Base-by-base conservation (phyloP, 2,888 invertebrate genomes). In the Tachina grossa region DNA sequence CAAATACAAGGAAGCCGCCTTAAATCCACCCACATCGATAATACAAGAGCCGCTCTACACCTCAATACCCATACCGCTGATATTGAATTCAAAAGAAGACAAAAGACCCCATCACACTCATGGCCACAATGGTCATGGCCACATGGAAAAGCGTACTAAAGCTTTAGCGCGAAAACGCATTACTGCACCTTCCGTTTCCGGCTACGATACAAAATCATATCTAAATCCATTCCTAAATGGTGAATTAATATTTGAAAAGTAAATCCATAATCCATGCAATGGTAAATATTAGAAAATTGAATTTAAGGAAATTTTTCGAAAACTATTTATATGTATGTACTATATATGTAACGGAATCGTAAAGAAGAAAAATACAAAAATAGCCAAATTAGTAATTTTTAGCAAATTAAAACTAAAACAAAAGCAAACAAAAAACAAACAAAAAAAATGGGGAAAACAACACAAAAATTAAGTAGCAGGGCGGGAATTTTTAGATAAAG, bases 191-290 rank as follows among this genome's bases (percentile, higher is more conserved):
- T 89, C 89, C n/a, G 89, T 89, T 0, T 89, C 89, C 65, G 89
- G 90, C 55, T 91, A 91, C 71, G 90, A 91, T 82, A 88, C 89
- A 51, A 90, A 89, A 82, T 90, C 90, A 45, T 91, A 91, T 72
- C 88, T 91, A 86, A 91, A 91, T 89, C 91, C 91, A 1, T 90
- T 91, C 76, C 88, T 91, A 47, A 91, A 91, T 80, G 91, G 91
- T 65, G 91, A 91, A 85, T 89, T 91, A 14, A 91, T 91, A 87
- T 91, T 91, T 78, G 91, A 91, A 79, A 91, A 91, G 88, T 91
- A 91, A 90, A 80, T 51, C 31, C 22, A 13, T 59, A 90, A 80
- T 51, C 31, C 22, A 13, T 59, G 13, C 63, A 45, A n/a, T 49
- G 45, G 11, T 31, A 57, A 63, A 59, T 39, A 51, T 49, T 41